Evolutionary conservation across 2,113 vertebrate species (phyloP), one percentile per base, ranked within the genome.

Genomic region (Sebastes fasciatus): DNA sequence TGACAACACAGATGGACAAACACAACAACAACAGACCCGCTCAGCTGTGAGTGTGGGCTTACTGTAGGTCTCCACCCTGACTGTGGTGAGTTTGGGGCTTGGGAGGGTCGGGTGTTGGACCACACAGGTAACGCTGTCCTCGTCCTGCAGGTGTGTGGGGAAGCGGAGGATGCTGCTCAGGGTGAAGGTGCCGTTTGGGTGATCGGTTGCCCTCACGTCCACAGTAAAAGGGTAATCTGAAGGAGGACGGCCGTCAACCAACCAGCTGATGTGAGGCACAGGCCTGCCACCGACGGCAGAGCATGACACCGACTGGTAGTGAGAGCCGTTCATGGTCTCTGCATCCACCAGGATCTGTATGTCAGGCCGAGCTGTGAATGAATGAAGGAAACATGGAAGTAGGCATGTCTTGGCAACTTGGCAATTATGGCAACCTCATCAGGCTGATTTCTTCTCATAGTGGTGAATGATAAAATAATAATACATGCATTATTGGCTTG

Each of bases 241-340:
- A 10, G 84, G 88, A 65, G 82, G 77, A 1, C 12, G 61, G 21
- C 84, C 81, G 0, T 61, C 23, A 34, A 95, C 83, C 60, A 82
- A 21, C 95, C 95, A 95, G 77, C 82, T 89, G 84, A 96, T 89
- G 55, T 61, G 74, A 49, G 94, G 83, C 11, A 2, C 4, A 5
- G 94, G 95, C 65, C 91, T 90, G 5, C 92, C 91, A 3, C 84
- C 62, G 1, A 64, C 8, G 0, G 94, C 93, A 49, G 89, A 88
- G 77, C 95, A 95, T 0, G 61, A 81, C 86, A 95, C 93, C 0
- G 60, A 92, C 75, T 96, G 94, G 77, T 92, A 90, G 72, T 90
- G 87, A 48, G 82, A 89, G 34, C 74, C 85, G 52, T 93, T 92
- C 78, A 91, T 62, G 40, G 79, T 78, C 55, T 92, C 93, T 62